A percentile compares a stretch with the other conserved stretches of the same genome.
Conservation (phyloP, 1,140 invertebrate genomes). For the Daktulosphaira vitifoliae region DNA sequence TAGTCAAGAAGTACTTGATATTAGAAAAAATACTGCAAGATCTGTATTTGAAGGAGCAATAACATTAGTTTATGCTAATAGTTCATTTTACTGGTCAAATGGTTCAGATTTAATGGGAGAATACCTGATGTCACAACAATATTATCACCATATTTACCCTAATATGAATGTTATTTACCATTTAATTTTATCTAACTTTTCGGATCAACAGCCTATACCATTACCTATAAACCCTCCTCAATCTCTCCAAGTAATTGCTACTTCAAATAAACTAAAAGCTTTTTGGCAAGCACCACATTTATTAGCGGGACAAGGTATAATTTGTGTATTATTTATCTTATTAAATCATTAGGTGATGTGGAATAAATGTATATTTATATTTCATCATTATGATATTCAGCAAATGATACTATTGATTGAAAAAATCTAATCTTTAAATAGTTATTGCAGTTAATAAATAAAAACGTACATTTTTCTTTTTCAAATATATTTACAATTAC, state of each 20-base stretch:
- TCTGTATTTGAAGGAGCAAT: slow-evolving; percentile 67
- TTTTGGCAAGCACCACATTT: slow-evolving; percentile 68
- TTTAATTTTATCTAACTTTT: slow-evolving; percentile 20
- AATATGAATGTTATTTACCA: background rate
- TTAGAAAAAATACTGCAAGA: slow-evolving; percentile 63
- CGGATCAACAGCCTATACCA: slow-evolving; percentile 58
- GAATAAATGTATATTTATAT: no score
- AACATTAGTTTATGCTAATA: slow-evolving; percentile 63
- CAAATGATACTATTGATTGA: no score
- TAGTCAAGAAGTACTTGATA: slow-evolving; percentile 58
- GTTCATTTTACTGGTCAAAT: slow-evolving; percentile 76
- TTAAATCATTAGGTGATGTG: no score
- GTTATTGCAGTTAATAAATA: no score
- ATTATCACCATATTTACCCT: slow-evolving; percentile 59
- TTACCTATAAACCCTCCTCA: slow-evolving; percentile 67
- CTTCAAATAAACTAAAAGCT: slow-evolving; percentile 60
- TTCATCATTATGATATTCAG: no score
- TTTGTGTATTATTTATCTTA: slow-evolving; percentile 1
- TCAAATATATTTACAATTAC: no score
- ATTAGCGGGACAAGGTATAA: slow-evolving; percentile 62
- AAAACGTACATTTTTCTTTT: no score
- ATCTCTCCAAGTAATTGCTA: slow-evolving; percentile 66
- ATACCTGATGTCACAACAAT: slow-evolving; percentile 54
- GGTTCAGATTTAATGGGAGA: slow-evolving; percentile 61
- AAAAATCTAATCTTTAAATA: no score